Percentiles rank a stretch among this genome's conserved stretches.
Conservation (phyloP, 2,888 invertebrate genomes). For the Andricus quercusramuli region DNA sequence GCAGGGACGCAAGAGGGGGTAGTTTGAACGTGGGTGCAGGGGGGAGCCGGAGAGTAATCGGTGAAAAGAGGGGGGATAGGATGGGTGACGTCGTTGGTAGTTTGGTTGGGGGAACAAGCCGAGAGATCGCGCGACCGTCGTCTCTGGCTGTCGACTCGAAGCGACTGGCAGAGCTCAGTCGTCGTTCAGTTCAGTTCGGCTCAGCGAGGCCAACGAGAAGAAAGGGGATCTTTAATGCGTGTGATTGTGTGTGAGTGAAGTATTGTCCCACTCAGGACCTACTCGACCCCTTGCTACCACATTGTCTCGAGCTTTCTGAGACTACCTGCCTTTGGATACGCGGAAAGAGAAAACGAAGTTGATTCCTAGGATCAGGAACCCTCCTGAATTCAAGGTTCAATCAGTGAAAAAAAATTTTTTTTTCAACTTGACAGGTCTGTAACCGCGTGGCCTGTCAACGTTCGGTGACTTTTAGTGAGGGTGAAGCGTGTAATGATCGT, state of each 20-base stretch:
- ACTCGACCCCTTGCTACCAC: conserved; percentile 42
- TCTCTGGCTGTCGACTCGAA: conserved; percentile 77
- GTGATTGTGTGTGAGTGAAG: conserved; percentile 63
- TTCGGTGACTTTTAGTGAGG: conserved; percentile 30
- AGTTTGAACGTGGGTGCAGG: conserved; percentile 59
- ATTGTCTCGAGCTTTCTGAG: conserved; percentile 51
- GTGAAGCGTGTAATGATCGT: conserved; percentile 1
- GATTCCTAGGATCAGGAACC: conserved; percentile 1
- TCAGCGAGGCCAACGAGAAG: conserved; percentile 77
- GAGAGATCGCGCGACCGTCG: conserved; percentile 81
- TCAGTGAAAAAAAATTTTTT: conserved; percentile 4
- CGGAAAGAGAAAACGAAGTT: conserved; percentile 44
- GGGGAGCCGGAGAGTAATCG: conserved; percentile 73
- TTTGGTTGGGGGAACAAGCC: conserved; percentile 72
- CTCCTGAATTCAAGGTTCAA: background rate
- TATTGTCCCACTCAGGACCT: conserved; percentile 49
- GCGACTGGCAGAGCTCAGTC: conserved; percentile 81
- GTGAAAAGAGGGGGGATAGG: conserved; percentile 59
- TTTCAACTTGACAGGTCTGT: conserved; percentile 5
- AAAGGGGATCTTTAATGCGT: conserved; percentile 71
- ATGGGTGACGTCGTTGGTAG: conserved; percentile 50
- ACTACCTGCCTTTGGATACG: conserved; percentile 49
- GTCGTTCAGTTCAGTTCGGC: conserved; percentile 80
- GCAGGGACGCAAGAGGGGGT: conserved; percentile 78
- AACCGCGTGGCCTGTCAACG: conserved; percentile 7